These are phyloP conservation scores for Drosophila funebris DNA, from an alignment of 1,140 invertebrate genomes.

Conservation along the genomic window DNA sequence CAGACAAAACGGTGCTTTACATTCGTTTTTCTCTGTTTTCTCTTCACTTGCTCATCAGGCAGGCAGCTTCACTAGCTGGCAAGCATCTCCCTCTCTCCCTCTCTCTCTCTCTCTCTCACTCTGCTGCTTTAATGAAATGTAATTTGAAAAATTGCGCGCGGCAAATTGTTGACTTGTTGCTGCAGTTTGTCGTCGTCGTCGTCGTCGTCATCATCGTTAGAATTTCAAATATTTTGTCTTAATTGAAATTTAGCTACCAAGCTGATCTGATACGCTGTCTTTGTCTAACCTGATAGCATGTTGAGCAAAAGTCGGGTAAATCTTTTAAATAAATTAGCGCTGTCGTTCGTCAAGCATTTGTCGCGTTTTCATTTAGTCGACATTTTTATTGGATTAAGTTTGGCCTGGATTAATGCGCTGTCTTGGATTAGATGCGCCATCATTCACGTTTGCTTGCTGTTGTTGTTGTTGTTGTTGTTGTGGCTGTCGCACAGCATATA, in stretches of 20 bases:
- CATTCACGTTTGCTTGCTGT: conserved; percentile 49
- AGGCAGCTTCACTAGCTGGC: neutral
- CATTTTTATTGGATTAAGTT: conserved; percentile 78
- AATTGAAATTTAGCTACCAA: conserved; percentile 63
- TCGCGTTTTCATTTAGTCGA: conserved; percentile 71
- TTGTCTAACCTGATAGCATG: conserved; percentile 6
- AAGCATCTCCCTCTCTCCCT: conserved; percentile 26
- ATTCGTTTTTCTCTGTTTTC: conserved; percentile 56
- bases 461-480: conserved; percentile 12
- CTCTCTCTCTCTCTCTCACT: conserved; percentile 13
- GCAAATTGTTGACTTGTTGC: conserved; percentile 72
- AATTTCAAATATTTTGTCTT: conserved; percentile 77
- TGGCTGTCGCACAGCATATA: conserved; percentile 59
- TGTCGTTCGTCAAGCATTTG: conserved; percentile 75
- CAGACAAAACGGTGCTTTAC: conserved; percentile 75
- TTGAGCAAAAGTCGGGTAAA: conserved; percentile 65
- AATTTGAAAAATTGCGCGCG: conserved; percentile 75
- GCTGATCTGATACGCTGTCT: neutral
- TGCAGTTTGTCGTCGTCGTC: conserved; percentile 41
- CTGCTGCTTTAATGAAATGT: conserved; percentile 66
- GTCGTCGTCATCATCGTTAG: conserved; percentile 57
- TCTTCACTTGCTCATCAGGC: conserved; percentile 43
- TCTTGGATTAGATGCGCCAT: conserved; percentile 68
- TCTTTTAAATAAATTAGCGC: conserved; percentile 76
- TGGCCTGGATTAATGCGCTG: conserved; percentile 67